Evolutionary conservation across 2,797 vertebrate species (phyloP), one percentile per base, ranked within the genome.

Genomic region (Salarias fasciatus): DNA sequence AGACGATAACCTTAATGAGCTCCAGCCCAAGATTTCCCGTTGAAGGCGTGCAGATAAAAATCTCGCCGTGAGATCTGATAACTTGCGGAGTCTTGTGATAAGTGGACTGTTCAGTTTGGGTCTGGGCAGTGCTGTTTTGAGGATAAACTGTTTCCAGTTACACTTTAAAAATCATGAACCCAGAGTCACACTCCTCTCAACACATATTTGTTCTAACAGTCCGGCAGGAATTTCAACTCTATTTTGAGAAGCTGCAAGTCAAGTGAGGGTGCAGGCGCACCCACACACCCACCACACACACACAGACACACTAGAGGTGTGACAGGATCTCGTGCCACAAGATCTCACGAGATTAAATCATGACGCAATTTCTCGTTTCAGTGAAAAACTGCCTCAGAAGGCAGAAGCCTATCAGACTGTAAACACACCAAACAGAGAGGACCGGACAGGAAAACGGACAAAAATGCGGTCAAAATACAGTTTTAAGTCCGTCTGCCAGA

Each of bases 1-100:
- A 63, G 15, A 53, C 49, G 64, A 75, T 58, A 63, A 57, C 67
- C 67, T 55, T 85, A 88, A 89, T 80, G 69, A 77, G 78, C 62
- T 63, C 58, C 45, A 61, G 57, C 54, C 62, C 67, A 53, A 60
- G 61, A 72, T 76, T 75, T 72, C 57, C 45, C 44, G 33, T 53
- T 77, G 80, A 51, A 53, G 40, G 82, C 64, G 59, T 56, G 55
- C 49, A 65, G 54, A 78, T 64, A 52, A 31, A 69, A 71, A 41
- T 68, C 55, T 33, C 75, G 62, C 75, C 64, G 65, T 76, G 77
- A 74, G 42, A 42, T 60, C 49, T 61, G 70, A 80, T 74, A 50
- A 67, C 65, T 47, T 41, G 10, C 37, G 42, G 69, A 80, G 33
- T 63, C 53, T 30, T 58, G 37, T 41, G 66, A 77, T 73, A 65